These are phyloP conservation scores for Neofelis nebulosa DNA, from an alignment of 2,113 vertebrate species.

Conservation along the genomic window DNA sequence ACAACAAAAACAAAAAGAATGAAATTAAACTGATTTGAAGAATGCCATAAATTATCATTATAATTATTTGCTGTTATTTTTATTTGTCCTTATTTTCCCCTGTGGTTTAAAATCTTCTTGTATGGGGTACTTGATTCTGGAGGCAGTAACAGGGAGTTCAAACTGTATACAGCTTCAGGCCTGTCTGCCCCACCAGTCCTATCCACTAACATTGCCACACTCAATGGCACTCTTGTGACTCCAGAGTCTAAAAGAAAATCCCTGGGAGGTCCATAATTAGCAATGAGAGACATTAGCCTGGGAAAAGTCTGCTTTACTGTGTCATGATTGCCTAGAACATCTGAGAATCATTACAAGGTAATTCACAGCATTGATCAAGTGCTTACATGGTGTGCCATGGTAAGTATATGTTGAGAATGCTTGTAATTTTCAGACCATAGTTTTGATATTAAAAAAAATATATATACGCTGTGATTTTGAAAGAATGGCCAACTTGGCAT, in stretches of 20 bases:
- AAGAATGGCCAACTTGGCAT: not conserved
- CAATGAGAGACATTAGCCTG: not conserved
- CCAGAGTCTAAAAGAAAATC: not conserved
- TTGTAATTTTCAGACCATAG: not conserved
- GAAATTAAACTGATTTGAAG: not conserved
- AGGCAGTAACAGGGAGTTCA: not conserved
- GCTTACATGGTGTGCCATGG: not conserved
- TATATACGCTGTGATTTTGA: not conserved
- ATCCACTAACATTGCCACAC: not conserved
- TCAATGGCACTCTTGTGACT: not conserved
- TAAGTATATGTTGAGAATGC: not conserved
- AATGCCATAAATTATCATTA: not conserved
- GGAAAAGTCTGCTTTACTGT: not conserved
- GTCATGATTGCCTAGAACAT: not conserved
- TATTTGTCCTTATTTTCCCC: not conserved
- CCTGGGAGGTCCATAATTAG: not conserved
- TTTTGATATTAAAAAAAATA: not conserved
- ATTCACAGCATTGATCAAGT: not conserved
- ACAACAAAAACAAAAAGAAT: not conserved
- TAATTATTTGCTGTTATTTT: not conserved
- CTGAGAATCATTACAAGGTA: not conserved
- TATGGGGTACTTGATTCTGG: not conserved
- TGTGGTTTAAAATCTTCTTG: not conserved
- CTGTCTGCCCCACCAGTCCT: not conserved
- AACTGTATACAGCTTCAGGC: not conserved